Evolutionary conservation across 2,888 invertebrate species (phyloP).

Genomic region (Calliopum simillimum): DNA sequence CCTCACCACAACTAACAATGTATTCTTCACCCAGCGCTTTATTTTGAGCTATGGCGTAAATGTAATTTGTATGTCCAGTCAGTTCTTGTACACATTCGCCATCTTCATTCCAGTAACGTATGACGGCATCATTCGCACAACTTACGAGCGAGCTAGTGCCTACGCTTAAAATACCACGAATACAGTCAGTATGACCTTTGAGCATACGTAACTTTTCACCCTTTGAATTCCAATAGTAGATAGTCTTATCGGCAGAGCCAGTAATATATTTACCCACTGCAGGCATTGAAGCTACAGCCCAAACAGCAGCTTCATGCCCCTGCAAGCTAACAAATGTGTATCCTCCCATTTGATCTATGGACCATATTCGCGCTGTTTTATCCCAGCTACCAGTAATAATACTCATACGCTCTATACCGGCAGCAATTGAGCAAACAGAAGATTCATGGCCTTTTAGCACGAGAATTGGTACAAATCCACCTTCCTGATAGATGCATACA

Average conservation of each 20-base stretch:
- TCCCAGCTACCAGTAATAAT: constrained; percentile 95
- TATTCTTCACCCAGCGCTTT: constrained; percentile 70
- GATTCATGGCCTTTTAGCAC: constrained; percentile 78
- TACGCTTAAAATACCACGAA: constrained; percentile 79
- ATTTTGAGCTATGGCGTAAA: constrained; percentile 78
- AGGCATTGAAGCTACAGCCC: constrained; percentile 76
- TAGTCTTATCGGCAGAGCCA: constrained; percentile 92
- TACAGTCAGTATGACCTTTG: constrained; percentile 91
- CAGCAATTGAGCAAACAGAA: constrained; percentile 69
- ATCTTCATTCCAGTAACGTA: constrained; percentile 84
- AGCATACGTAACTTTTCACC: constrained; percentile 76
- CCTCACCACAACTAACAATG: constrained; percentile 90
- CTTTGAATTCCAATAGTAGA: constrained; percentile 83
- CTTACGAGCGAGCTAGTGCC: constrained; percentile 84
- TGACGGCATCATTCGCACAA: constrained; percentile 91
- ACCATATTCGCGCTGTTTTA: constrained; percentile 87
- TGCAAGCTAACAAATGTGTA: constrained; percentile 71
- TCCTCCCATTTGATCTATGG: constrained; percentile 70
- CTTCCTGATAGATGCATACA: constrained; percentile 82
- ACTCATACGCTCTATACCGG: constrained; percentile 69
- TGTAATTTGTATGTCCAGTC: constrained; percentile 89
- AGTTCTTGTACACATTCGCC: constrained; percentile 83
- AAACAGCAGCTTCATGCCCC: constrained; percentile 87
- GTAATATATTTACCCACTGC: constrained; percentile 71
- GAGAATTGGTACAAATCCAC: constrained; percentile 75